These are phyloP conservation scores for Cryptotermes secundus DNA, from an alignment of 1,140 invertebrate species.

Conservation along the genomic window DNA sequence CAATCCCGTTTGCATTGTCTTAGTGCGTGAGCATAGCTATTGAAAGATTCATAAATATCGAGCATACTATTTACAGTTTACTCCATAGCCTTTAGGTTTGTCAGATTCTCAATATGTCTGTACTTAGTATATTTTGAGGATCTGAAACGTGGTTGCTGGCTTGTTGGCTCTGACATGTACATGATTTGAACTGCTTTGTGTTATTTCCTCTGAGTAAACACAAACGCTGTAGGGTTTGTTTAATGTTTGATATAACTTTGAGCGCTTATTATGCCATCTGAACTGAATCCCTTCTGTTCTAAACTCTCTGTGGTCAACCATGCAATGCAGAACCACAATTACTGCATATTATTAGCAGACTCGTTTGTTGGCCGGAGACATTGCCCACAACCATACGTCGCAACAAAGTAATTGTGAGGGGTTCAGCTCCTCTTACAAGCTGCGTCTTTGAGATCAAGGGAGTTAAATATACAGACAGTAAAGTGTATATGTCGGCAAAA, in stretches of 20 bases:
- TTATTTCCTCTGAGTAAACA: neutral
- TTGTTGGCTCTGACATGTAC: no score
- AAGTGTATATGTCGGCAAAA: neutral
- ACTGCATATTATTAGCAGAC: neutral
- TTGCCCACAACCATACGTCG: neutral
- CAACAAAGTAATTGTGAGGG: neutral
- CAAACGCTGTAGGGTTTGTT: neutral
- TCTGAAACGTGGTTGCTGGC: no score
- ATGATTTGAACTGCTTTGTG: neutral
- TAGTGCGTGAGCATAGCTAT: no score
- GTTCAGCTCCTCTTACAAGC: neutral
- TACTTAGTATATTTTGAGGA: no score
- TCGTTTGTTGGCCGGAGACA: neutral
- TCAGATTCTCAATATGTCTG: no score
- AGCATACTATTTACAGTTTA: no score
- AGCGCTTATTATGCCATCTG: neutral
- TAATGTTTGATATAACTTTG: slow-evolving; percentile 6
- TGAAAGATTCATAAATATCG: no score
- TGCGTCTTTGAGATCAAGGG: neutral
- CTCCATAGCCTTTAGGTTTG: no score
- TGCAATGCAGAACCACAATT: slow-evolving; percentile 9
- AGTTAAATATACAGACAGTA: neutral
- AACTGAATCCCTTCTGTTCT: neutral
- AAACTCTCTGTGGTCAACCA: neutral
- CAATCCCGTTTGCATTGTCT: no score